Base-by-base conservation (phyloP, 1,140 invertebrate species). In the Drosophila bipectinata region DNA sequence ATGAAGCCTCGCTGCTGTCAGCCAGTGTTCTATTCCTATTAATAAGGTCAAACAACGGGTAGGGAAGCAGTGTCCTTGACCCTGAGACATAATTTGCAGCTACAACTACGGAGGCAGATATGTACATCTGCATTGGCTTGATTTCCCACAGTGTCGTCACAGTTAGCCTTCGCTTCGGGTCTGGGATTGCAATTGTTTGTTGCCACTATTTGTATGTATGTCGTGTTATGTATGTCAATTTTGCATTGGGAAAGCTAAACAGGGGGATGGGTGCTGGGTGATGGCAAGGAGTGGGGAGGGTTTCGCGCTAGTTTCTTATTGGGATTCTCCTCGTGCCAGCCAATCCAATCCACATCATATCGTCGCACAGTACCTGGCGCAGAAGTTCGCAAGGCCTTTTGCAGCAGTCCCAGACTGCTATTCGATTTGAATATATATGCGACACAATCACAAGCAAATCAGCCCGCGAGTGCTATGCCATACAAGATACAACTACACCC, bases 281-380 rank as follows among this genome's bases (percentile, higher is more conserved):
- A 21, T 21, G n/a, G 21, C 37, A 44, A 4, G 30, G 14, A 49
- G 24, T 30, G 21, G 10, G 32, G 14, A 45, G 72, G 48, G 45
- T 67, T 84, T 84, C 80, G 79, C 79, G 79, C 80, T 71, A 83
- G 59, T 83, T 83, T 63, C 57, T 63, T 72, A 63, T 85, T 87
- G 73, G 49, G 76, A 57, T 58, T 74, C 48, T 34, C 44, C 39
- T 72, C 51, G 68, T 58, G 26, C 60, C 44, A 53, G 21, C 39
- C 37, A 30, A n/a, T 8, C 30, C 41, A 30, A 24, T 58, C 30
- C 44, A 28, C 9, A 14, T 18, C 26, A 54, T 28, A 24, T 41
- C 37, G 15, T 54, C 48, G 21, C 66, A 60, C 47, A 64, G 82
- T 85, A 85, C 82, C 82, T 85, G 82, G 78, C 82, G 82, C 82